A percentile compares a stretch with the other conserved stretches of the same genome.
These are phyloP conservation scores for Edolisoma coerulescens DNA, from an alignment of 2,113 vertebrate species.

Conservation along the genomic window DNA sequence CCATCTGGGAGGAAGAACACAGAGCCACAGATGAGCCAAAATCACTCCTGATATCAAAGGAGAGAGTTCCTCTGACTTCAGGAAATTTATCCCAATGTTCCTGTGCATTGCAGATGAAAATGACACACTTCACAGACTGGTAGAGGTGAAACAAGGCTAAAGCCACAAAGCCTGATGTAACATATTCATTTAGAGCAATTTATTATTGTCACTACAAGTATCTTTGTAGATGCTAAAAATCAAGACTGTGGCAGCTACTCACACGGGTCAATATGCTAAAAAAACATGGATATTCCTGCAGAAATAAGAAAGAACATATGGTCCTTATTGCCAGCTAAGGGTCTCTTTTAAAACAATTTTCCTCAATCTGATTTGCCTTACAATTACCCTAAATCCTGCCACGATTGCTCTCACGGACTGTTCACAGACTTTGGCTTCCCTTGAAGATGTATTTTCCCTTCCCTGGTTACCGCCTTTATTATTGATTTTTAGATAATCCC, in stretches of 20 bases:
- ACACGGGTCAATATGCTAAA: background rate
- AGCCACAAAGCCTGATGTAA: background rate
- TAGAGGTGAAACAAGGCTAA: background rate
- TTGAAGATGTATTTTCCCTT: background rate
- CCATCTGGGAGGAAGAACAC: background rate
- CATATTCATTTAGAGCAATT: background rate
- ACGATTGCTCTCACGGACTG: background rate
- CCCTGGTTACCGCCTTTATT: background rate
- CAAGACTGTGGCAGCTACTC: background rate
- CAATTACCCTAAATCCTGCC: slow-evolving; percentile 34
- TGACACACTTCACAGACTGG: background rate
- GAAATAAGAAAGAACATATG: background rate
- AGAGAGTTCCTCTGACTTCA: background rate
- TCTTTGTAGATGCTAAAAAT: background rate
- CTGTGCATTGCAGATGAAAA: background rate
- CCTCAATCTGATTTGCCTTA: slow-evolving; percentile 30
- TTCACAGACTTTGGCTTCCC: slow-evolving; percentile 20
- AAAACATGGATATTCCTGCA: background rate
- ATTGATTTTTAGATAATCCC: slow-evolving; percentile 36
- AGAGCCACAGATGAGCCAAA: background rate
- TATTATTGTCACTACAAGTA: background rate
- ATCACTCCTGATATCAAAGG: background rate
- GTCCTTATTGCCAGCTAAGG: background rate
- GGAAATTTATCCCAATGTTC: background rate
- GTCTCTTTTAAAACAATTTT: slow-evolving; percentile 23